These are phyloP conservation scores for Drosophila nebulosa DNA, from an alignment of 1,140 invertebrate species.

Conservation along the genomic window DNA sequence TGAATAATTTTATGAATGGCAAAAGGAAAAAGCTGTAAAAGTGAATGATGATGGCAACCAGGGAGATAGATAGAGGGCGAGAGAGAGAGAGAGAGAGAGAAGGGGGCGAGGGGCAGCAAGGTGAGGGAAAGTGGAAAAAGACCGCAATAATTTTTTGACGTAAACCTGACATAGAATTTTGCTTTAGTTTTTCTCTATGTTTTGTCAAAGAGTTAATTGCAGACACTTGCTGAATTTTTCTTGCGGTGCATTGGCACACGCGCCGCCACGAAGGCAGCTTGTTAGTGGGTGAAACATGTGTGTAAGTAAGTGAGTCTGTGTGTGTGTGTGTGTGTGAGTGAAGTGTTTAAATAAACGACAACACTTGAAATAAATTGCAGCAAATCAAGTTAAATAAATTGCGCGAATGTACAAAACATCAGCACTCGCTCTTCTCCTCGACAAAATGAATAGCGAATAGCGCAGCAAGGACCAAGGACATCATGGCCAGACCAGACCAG, in stretches of 20 bases:
- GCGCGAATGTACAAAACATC: constrained; percentile 63
- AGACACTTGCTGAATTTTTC: constrained; percentile 41
- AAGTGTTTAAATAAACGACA: constrained; percentile 77
- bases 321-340: constrained; percentile 20
- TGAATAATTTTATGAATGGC: constrained; percentile 58
- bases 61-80: not conserved
- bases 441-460: constrained; percentile 36
- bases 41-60: constrained; percentile 3
- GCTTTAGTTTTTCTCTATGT: not conserved
- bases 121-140: no score
- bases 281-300: not conserved
- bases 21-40: constrained; percentile 42
- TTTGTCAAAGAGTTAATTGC: constrained; percentile 53
- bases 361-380: constrained; percentile 76
- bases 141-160: not conserved
- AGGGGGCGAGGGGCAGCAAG: not conserved
- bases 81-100: not conserved
- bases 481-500: constrained; percentile 1
- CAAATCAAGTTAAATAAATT: constrained; percentile 79
- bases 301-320: constrained; percentile 8
- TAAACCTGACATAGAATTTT: constrained; percentile 20
- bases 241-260: constrained; percentile 59
- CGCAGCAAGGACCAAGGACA: constrained; percentile 17
- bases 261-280: constrained; percentile 15
- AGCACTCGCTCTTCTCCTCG: constrained; percentile 18